Conservation (phyloP, 2,113 vertebrate species). For the Noctilio leporinus region DNA sequence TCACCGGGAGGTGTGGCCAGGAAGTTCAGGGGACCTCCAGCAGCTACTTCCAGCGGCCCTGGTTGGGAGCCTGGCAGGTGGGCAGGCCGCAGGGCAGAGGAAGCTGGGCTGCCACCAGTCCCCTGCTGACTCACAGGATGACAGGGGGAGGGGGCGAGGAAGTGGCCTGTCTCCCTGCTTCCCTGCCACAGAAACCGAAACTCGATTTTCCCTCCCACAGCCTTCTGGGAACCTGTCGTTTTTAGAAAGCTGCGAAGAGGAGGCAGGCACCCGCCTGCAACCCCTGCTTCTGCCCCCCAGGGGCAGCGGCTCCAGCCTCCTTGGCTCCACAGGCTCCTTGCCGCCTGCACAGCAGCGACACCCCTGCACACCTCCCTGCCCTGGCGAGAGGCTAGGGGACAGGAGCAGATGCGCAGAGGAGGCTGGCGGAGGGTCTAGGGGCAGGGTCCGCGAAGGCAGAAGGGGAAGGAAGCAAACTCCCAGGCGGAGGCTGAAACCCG, state of each 20-base stretch:
- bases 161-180: background rate
- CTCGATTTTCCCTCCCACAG: background rate
- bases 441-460: background rate
- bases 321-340: fast-evolving
- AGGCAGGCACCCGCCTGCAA: background rate
- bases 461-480: background rate
- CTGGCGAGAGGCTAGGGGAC: background rate
- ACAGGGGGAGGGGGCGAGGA: background rate
- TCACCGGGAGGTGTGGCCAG: background rate
- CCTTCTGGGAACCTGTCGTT: conserved; percentile 34
- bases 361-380: background rate
- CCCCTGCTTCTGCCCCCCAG: background rate
- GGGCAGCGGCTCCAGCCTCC: background rate
- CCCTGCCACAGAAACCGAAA: conserved; percentile 53
- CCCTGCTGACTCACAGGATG: conserved; percentile 39
- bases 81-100: background rate
- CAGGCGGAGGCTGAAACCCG: background rate
- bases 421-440: background rate
- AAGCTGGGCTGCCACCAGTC: background rate
- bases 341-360: background rate
- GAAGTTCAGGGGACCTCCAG: background rate
- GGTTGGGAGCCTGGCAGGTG: background rate
- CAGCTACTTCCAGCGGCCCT: background rate
- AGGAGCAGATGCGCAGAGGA: background rate
- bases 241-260: conserved; percentile 58